Evolutionary conservation across 1,140 invertebrate species (phyloP).

Genomic region (Drosophila insularis): DNA sequence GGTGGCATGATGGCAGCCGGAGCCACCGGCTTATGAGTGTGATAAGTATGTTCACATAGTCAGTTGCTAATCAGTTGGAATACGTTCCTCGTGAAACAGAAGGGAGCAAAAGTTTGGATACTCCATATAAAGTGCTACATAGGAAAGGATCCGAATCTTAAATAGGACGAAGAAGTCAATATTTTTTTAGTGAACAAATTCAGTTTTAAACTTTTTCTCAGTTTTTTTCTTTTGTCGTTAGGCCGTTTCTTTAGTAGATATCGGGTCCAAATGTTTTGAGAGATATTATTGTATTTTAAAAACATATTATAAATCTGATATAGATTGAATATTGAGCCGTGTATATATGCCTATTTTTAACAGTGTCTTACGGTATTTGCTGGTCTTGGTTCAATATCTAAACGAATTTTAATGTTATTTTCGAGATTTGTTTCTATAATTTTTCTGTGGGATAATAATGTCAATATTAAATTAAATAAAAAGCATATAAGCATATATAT

Average conservation of each 20-base stretch:
- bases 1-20: constrained; percentile 80
- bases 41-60: background rate
- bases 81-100: background rate
- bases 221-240: no score
- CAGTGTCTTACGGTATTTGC: background rate
- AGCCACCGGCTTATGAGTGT: constrained; percentile 78
- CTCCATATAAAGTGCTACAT: background rate
- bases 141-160: background rate
- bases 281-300: background rate
- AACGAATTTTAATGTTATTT: constrained; percentile 71
- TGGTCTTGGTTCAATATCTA: constrained; percentile 21
- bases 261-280: background rate
- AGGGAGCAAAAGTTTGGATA: constrained; percentile 5
- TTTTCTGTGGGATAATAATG: background rate
- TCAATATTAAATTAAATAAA: background rate
- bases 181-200: background rate
- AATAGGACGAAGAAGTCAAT: no score
- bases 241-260: background rate
- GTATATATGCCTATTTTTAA: background rate
- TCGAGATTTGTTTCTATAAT: constrained; percentile 50
- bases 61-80: constrained; percentile 38
- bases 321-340: background rate
- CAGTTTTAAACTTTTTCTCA: background rate
- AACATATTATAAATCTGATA: background rate
- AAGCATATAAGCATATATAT: background rate